phyloP scores from a whole-genome alignment of 1,140 invertebrate species.

The Goniozus legneri region DNA sequence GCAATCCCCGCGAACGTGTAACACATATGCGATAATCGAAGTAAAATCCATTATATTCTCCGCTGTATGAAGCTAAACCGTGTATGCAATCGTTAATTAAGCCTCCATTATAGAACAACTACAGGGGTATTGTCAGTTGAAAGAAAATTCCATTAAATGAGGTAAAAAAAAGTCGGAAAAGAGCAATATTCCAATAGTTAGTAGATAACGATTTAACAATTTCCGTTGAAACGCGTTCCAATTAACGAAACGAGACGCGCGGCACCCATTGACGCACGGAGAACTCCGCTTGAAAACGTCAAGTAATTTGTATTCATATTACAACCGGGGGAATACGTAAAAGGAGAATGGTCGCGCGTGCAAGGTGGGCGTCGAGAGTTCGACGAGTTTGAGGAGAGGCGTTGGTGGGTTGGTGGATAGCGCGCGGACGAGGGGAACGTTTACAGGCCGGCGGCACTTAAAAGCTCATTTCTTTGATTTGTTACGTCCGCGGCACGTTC shows the following conservation, averaged over 20 bases:
- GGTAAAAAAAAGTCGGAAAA: not conserved
- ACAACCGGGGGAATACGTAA: slow-evolving; percentile 1
- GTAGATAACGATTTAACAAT: no score
- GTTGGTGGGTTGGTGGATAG: no score
- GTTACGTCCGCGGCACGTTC: slow-evolving; percentile 18
- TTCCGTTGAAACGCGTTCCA: no score
- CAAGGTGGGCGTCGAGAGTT: slow-evolving; percentile 11
- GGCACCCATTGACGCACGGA: no score
- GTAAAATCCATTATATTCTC: no score
- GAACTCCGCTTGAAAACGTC: slow-evolving; percentile 10
- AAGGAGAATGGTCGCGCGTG: not conserved
- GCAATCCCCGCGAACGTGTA: no score
- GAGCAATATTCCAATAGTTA: no score
- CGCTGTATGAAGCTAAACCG: no score
- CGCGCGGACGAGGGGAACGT: slow-evolving; percentile 8
- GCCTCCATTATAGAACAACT: not conserved
- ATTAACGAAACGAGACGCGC: no score
- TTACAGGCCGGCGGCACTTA: slow-evolving; percentile 17
- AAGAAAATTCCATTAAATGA: not conserved
- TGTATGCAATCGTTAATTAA: no score
- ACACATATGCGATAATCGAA: no score
- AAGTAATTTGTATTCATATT: slow-evolving; percentile 22
- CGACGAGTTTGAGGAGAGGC: slow-evolving; percentile 14
- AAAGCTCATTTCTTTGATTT: slow-evolving; percentile 23
- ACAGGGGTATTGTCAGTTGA: not conserved